A percentile compares a stretch with the other conserved stretches of the same genome.
Conservation (phyloP, 2,113 vertebrate species). For the Tiliqua scincoides region DNA sequence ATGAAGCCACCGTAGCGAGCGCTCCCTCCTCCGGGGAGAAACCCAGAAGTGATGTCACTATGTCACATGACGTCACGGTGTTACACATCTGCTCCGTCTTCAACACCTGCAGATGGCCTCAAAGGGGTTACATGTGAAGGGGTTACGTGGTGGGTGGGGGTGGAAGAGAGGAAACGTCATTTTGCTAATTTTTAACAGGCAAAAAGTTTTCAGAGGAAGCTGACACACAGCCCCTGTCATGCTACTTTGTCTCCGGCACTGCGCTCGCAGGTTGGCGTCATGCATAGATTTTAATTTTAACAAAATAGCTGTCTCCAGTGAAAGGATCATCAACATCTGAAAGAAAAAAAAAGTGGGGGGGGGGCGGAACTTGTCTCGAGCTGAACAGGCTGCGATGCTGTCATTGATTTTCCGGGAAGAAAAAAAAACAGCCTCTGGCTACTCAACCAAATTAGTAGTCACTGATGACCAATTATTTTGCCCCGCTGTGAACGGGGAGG, state of each 20-base stretch:
- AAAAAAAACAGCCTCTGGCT: constrained; percentile 85
- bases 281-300: constrained; percentile 82
- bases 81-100: too few relatives aligned
- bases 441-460: constrained; percentile 87
- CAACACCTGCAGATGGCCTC: too few relatives aligned
- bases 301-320: constrained; percentile 82
- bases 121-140: too few relatives aligned
- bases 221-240: constrained; percentile 57
- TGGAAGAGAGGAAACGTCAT: not conserved
- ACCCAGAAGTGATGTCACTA: too few relatives aligned
- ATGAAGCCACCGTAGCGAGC: too few relatives aligned
- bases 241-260: constrained; percentile 37
- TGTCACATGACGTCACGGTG: too few relatives aligned
- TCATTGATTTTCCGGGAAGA: constrained; percentile 85
- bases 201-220: constrained; percentile 53
- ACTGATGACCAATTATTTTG: constrained; percentile 89
- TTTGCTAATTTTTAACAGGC: not conserved
- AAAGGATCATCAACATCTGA: constrained; percentile 74
- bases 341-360: too few relatives aligned
- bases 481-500: constrained; percentile 77
- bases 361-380: constrained; percentile 71
- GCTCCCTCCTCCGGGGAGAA: too few relatives aligned
- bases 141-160: not conserved
- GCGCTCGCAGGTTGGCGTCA: constrained; percentile 42
- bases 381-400: constrained; percentile 76